phyloP scores from a whole-genome alignment of 2,113 vertebrate species.

The Caretta caretta region DNA sequence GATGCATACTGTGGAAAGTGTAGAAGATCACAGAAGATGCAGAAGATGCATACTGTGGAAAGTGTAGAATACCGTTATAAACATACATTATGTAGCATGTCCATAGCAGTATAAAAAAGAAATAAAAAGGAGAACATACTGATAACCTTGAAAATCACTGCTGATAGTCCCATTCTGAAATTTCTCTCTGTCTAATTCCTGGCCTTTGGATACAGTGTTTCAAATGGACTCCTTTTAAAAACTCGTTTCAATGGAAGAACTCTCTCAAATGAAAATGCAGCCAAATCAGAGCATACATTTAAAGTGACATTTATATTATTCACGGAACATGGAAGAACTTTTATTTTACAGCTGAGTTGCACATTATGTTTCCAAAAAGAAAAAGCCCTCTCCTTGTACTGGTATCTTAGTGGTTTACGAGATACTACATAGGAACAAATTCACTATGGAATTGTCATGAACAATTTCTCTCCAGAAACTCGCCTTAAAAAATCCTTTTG shows the following conservation, averaged over 20 bases:
- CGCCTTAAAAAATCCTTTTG: constrained; percentile 26
- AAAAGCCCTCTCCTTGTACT: background rate
- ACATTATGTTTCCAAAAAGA: background rate
- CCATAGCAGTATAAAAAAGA: background rate
- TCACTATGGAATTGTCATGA: constrained; percentile 4
- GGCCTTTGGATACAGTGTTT: background rate
- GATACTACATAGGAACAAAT: background rate
- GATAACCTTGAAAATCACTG: background rate
- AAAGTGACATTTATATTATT: background rate
- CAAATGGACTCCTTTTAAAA: constrained; percentile 32
- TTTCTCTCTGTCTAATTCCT: background rate
- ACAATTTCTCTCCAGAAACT: constrained; percentile 43
- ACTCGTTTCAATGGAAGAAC: background rate
- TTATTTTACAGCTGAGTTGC: background rate
- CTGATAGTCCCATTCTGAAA: background rate
- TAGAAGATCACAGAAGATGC: too few species aligned
- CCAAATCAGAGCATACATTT: background rate
- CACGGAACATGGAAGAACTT: background rate
- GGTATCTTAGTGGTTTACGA: constrained; percentile 3
- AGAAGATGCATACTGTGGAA: too few species aligned
- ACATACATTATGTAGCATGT: background rate
- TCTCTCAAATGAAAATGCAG: background rate
- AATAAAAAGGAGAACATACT: background rate
- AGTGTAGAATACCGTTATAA: background rate
- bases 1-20: too few species aligned